phyloP scores from a whole-genome alignment of 2,797 vertebrate species.

The Rhabdomys pumilio region DNA sequence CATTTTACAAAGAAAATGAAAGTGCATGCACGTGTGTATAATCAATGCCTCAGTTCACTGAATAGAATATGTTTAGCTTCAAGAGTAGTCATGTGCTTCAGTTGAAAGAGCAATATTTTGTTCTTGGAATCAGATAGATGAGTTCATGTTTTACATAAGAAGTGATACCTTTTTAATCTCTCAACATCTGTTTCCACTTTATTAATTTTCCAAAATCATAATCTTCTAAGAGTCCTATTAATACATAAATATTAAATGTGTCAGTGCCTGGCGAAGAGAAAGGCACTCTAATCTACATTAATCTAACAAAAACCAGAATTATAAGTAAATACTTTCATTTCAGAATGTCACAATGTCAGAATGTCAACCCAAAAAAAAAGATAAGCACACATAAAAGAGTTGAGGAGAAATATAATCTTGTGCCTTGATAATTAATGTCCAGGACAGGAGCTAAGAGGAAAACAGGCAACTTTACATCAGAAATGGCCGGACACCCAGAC shows the following conservation, averaged over 20 bases:
- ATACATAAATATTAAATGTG: constrained; percentile 39
- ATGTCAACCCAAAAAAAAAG: not conserved
- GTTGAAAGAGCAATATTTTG: not conserved
- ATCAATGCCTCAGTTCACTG: not conserved
- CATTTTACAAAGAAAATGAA: constrained; percentile 19
- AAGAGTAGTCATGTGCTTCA: not conserved
- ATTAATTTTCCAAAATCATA: not conserved
- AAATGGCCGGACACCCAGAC: not conserved
- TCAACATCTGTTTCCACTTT: not conserved
- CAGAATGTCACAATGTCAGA: not conserved
- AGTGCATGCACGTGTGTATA: not conserved
- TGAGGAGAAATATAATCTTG: not conserved
- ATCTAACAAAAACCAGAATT: not conserved
- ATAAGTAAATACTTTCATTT: constrained; percentile 39
- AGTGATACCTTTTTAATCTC: not conserved
- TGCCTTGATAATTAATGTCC: constrained; percentile 5
- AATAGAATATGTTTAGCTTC: not conserved
- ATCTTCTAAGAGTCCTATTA: not conserved
- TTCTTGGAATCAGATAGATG: constrained; percentile 6
- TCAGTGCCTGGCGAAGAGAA: not conserved
- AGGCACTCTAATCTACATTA: not conserved
- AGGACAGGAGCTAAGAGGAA: not conserved
- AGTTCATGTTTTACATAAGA: constrained; percentile 37
- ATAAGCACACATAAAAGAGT: not conserved
- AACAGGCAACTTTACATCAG: not conserved